Percentiles rank a stretch among this genome's conserved stretches.
Evolutionary conservation across 2,797 vertebrate genomes (phyloP).

Genomic region (Atherinosoma microstoma): DNA sequence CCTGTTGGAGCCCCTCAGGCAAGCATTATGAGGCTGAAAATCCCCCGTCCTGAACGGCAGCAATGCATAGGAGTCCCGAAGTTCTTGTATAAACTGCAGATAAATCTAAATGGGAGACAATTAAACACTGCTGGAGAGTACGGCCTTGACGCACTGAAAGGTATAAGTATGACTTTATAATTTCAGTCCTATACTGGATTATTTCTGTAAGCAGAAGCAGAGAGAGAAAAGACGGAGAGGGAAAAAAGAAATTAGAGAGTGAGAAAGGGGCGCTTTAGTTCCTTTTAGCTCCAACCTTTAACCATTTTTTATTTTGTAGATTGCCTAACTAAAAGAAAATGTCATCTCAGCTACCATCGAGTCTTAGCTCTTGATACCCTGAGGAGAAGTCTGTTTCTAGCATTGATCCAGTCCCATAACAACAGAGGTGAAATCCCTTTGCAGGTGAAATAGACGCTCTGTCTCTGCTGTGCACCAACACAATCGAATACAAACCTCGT

Average conservation of each 20-base stretch:
- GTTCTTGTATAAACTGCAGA: conserved; percentile 60
- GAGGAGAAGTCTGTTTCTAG: conserved; percentile 63
- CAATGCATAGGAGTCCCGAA: conserved; percentile 49
- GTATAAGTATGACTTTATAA: conserved; percentile 58
- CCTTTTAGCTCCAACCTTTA: conserved; percentile 50
- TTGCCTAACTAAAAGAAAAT: conserved; percentile 68
- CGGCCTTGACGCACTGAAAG: conserved; percentile 60
- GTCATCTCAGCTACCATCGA: conserved; percentile 57
- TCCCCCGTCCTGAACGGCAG: conserved; percentile 40
- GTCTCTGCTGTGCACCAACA: conserved; percentile 64
- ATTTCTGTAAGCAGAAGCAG: conserved; percentile 29
- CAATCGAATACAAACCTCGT: conserved; percentile 78
- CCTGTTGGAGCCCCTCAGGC: conserved; percentile 54
- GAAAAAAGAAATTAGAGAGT: conserved; percentile 44
- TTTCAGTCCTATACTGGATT: conserved; percentile 48
- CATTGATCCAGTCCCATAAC: conserved; percentile 78
- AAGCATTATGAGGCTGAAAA: conserved; percentile 55
- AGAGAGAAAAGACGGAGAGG: background rate
- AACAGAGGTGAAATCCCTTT: conserved; percentile 73
- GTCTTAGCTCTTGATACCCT: conserved; percentile 57
- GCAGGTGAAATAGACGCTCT: conserved; percentile 64
- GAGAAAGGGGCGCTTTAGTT: conserved; percentile 40
- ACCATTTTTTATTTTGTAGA: conserved; percentile 57
- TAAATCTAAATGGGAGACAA: conserved; percentile 60
- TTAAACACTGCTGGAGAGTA: conserved; percentile 47